Evolutionary conservation across 2,888 invertebrate species (phyloP), one percentile per base, ranked within the genome.

Genomic region (Tortricodes alternella): DNA sequence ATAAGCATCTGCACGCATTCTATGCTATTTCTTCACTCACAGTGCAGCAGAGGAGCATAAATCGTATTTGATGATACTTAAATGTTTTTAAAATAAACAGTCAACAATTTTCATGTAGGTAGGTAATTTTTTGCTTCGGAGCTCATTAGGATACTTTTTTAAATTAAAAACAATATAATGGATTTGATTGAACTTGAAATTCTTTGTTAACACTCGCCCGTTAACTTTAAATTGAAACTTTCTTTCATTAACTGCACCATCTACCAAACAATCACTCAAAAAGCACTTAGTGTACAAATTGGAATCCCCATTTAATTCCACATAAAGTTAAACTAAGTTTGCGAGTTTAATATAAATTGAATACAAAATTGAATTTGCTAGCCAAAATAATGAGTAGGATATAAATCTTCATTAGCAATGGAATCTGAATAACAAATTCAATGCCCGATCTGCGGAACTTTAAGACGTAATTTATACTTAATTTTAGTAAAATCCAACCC

Each of bases 361-460:
- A 58, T 57, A 57, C 64, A 63, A 68, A 72, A 72, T 74, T 67
- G 67, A 73, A 71, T 71, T 64, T 62, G 67, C 59, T 65, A 58
- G 62, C 63, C 61, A 62, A 68, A 73, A 65, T 72, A 74, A 68
- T 69, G 68, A 68, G 62, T 51, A 50, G 35, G 62, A 66, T 59
- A 71, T 73, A 74, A 73, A 73, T 74, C 66, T 70, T 68, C 66
- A 73, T 72, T 71, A 70, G 64, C 48, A 57, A 58, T 56, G 55
- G 61, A 64, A 59, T 67, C 60, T 62, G 67, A 68, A 69, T 69
- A 70, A 68, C 68, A 69, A 71, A 66, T 65, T 51, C 13, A 43
- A 19, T 32, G 61, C 62, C 57, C 61, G 43, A 66, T 63, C 63
- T 65, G 60, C 53, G 62, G 58, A 70, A 65, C 60, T 65, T 62